These are phyloP conservation scores for Thunnus thynnus DNA, from an alignment of 2,113 vertebrate species.

Conservation along the genomic window DNA sequence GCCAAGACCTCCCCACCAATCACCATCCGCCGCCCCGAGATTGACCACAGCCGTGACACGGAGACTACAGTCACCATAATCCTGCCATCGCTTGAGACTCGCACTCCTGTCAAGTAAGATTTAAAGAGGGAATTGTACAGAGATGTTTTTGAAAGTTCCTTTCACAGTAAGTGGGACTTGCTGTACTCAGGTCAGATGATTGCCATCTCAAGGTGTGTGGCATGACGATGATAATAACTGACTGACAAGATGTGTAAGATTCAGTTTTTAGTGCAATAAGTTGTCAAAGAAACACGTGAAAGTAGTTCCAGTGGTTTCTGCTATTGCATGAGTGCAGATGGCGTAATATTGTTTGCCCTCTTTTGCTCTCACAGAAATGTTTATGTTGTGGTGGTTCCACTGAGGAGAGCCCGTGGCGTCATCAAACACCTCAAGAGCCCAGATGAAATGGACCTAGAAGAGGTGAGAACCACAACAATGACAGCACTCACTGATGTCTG, in stretches of 20 bases:
- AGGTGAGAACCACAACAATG: conserved; percentile 84
- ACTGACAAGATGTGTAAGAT: conserved; percentile 8
- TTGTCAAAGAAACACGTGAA: background rate
- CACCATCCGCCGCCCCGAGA: conserved; percentile 89
- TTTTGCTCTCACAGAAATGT: conserved; percentile 86
- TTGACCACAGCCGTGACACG: conserved; percentile 89
- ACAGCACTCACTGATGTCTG: conserved; percentile 44
- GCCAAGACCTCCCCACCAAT: conserved; percentile 94
- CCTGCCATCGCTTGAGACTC: conserved; percentile 89
- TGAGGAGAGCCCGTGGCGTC: conserved; percentile 91
- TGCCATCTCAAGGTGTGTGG: background rate
- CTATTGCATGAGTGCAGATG: conserved; percentile 13
- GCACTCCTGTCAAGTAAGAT: conserved; percentile 90
- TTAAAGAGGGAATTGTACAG: background rate
- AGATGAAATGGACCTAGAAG: conserved; percentile 98
- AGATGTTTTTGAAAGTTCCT: background rate
- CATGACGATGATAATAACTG: conserved; percentile 1
- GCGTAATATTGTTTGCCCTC: conserved; percentile 34
- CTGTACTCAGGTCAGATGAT: background rate
- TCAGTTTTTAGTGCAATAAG: background rate
- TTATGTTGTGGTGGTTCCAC: conserved; percentile 96
- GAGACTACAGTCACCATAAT: conserved; percentile 93
- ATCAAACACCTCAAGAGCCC: conserved; percentile 91
- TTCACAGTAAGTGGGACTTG: background rate
- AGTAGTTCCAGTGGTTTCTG: conserved; percentile 4